Evolutionary conservation across 35 echinoderm and acorn worm species (phyloP).

Genomic region (Apostichopus japonicus): DNA sequence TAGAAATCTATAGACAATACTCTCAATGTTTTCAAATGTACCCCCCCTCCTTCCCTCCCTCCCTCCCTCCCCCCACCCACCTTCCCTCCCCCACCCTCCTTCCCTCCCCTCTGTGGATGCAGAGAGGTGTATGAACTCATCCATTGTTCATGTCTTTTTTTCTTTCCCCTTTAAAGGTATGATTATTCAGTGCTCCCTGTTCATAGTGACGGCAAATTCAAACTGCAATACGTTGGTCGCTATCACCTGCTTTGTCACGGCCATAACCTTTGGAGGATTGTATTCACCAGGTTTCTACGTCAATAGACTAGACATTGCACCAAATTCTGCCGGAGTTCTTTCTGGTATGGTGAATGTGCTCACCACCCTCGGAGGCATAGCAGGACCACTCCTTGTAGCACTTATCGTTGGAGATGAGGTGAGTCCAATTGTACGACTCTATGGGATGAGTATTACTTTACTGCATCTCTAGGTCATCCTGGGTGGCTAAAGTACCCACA

Average conservation of each 20-base stretch:
- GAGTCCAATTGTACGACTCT: neutral
- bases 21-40: too few relatives aligned
- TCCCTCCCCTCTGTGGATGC: neutral
- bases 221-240: slow-evolving; percentile 12
- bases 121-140: too few relatives aligned
- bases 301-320: slow-evolving; percentile 48
- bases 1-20: too few relatives aligned
- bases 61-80: too few relatives aligned
- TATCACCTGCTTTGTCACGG: slow-evolving; percentile 7
- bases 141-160: neutral
- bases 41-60: too few relatives aligned
- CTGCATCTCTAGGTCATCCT: neutral
- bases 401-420: slow-evolving; percentile 29
- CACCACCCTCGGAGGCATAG: slow-evolving; percentile 33
- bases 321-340: slow-evolving; percentile 1
- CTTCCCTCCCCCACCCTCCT: neutral
- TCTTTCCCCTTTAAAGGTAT: neutral
- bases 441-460: neutral
- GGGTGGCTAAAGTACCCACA: neutral
- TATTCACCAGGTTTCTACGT: slow-evolving; percentile 15
- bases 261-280: slow-evolving; percentile 15
- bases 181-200: slow-evolving; percentile 14
- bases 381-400: slow-evolving; percentile 26
- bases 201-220: slow-evolving; percentile 29
- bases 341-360: slow-evolving; percentile 18